phyloP scores from a whole-genome alignment of 2,113 vertebrate genomes.

The Sturnus vulgaris region DNA sequence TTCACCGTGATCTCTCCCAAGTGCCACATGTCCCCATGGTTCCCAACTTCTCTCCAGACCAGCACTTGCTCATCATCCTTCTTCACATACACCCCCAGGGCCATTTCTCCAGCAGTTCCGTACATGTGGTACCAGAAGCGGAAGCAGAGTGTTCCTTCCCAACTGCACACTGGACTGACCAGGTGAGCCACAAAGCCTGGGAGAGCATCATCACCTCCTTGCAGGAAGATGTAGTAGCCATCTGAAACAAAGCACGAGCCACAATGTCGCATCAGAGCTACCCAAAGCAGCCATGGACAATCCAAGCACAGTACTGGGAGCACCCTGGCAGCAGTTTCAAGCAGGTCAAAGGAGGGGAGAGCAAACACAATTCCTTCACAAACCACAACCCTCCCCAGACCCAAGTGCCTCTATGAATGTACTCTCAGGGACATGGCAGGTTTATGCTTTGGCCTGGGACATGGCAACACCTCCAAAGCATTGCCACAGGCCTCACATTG shows the following conservation, averaged over 20 bases:
- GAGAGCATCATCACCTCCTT: conserved; percentile 20
- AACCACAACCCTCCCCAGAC: too few relatives aligned
- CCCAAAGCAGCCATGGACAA: not conserved
- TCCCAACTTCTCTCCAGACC: not conserved
- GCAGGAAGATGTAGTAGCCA: conserved; percentile 80
- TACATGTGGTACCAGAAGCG: conserved; percentile 85
- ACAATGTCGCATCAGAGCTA: not conserved
- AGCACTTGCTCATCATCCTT: rapidly evolving
- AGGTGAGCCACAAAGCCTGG: conserved; percentile 69
- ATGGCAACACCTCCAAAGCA: not conserved
- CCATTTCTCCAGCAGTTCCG: conserved; percentile 66
- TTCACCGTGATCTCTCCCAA: not conserved
- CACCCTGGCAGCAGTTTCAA: not conserved
- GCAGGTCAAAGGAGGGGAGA: not conserved
- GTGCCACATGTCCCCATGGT: not conserved
- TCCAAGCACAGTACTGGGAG: not conserved
- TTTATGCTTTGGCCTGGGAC: not conserved
- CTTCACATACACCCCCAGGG: conserved; percentile 40
- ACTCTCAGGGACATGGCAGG: not conserved
- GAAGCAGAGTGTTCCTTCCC: conserved; percentile 71
- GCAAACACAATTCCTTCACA: not conserved
- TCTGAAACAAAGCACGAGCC: conserved; percentile 31
- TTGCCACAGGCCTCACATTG: not conserved
- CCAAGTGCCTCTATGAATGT: rapidly evolving
- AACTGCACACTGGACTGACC: conserved; percentile 65